A percentile compares a stretch with the other conserved stretches of the same genome.
These are phyloP conservation scores for Darevskia nairensis DNA, from an alignment of 2,797 vertebrate genomes.

Conservation along the genomic window DNA sequence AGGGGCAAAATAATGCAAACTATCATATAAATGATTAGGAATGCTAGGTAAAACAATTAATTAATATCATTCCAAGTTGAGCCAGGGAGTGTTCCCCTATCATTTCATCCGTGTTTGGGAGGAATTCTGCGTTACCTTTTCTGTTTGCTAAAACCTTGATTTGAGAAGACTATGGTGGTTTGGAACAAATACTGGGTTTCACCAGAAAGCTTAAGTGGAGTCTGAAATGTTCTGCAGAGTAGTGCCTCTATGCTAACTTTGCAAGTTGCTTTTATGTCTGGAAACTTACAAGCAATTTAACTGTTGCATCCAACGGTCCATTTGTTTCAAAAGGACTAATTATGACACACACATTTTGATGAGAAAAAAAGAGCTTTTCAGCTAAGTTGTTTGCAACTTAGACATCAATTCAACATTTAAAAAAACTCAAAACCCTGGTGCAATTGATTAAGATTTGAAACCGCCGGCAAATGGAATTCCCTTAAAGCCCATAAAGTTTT, in stretches of 20 bases:
- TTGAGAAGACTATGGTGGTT: too few relatives aligned
- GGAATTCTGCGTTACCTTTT: background rate
- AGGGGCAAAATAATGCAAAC: background rate
- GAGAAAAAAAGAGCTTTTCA: slow-evolving; percentile 45
- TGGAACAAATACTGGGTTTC: background rate
- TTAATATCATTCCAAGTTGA: background rate
- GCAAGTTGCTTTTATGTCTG: background rate
- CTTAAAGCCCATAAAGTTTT: slow-evolving; percentile 68
- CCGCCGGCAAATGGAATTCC: slow-evolving; percentile 72
- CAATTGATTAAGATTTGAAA: slow-evolving; percentile 73
- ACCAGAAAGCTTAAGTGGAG: background rate
- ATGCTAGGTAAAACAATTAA: background rate
- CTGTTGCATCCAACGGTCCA: background rate
- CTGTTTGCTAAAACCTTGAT: background rate
- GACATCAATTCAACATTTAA: slow-evolving; percentile 52
- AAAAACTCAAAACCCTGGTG: slow-evolving; percentile 57
- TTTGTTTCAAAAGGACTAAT: slow-evolving; percentile 42
- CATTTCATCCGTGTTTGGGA: too few relatives aligned
- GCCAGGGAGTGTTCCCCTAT: too few relatives aligned
- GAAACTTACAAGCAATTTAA: slow-evolving; percentile 14
- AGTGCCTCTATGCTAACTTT: background rate
- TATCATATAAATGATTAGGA: background rate
- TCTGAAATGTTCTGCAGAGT: background rate
- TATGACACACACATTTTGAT: slow-evolving; percentile 51
- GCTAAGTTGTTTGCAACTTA: slow-evolving; percentile 63